phyloP scores from a whole-genome alignment of 2,888 invertebrate genomes.

The Trachelus troglodyta region DNA sequence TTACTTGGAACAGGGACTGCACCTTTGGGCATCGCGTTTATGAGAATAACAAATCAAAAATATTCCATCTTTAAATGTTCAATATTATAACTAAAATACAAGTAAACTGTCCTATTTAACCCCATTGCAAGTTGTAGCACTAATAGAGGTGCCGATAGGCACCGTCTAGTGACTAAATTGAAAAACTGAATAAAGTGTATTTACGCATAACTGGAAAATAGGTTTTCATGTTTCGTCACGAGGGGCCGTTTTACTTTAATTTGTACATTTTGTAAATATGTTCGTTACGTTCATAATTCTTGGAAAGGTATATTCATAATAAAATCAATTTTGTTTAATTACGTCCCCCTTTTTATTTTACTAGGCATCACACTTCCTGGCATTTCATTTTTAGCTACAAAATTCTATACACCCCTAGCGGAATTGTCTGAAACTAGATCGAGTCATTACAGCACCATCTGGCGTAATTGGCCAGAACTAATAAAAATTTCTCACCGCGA shows the following conservation, averaged over 20 bases:
- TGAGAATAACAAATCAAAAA: slow-evolving; percentile 1
- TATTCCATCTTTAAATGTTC: slow-evolving; percentile 21
- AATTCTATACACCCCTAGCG: not conserved
- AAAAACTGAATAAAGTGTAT: slow-evolving; percentile 23
- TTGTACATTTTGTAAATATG: slow-evolving; percentile 24
- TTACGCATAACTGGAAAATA: slow-evolving; percentile 19
- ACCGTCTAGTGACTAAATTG: slow-evolving; percentile 10
- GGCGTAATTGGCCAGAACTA: not conserved
- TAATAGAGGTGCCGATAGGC: slow-evolving; percentile 23
- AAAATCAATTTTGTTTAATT: slow-evolving; percentile 23
- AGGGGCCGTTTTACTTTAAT: slow-evolving; percentile 20
- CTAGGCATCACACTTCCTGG: not conserved
- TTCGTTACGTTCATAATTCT: slow-evolving; percentile 20
- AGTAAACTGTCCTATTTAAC: slow-evolving; percentile 23
- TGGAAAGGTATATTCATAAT: slow-evolving; percentile 16
- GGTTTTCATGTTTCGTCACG: slow-evolving; percentile 13
- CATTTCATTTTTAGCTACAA: not conserved
- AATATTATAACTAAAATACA: slow-evolving; percentile 19
- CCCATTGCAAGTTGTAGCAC: slow-evolving; percentile 22
- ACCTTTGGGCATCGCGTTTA: not conserved
- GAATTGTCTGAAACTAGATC: not conserved
- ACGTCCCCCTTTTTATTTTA: not conserved
- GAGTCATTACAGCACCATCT: accelerated
- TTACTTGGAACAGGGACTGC: not conserved
- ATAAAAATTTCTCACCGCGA: not conserved